phyloP scores from a whole-genome alignment of 2,888 invertebrate species.

The Brachylomia viminalis region DNA sequence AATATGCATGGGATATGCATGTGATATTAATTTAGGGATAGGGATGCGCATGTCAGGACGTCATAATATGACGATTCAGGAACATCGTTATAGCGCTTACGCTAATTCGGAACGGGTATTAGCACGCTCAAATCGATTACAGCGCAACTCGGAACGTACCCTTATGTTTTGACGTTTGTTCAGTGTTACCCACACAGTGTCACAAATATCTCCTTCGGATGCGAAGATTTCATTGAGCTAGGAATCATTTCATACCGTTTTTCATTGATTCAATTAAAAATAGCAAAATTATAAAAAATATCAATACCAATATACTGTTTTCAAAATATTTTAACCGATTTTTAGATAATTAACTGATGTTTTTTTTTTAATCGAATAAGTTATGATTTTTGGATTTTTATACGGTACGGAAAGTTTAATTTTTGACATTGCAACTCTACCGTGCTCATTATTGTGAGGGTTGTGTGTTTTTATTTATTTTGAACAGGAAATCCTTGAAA shows the following conservation, averaged over 20 bases:
- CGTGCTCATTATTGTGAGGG: slow-evolving; percentile 37
- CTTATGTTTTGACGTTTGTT: neutral
- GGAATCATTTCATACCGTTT: accelerated
- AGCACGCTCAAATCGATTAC: too few species aligned
- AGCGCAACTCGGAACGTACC: too few species aligned
- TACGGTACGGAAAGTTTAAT: neutral
- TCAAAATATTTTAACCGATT: neutral
- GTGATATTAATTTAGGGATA: too few species aligned
- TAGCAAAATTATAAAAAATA: neutral
- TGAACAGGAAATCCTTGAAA: slow-evolving; percentile 69
- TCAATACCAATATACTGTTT: neutral
- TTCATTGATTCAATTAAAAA: neutral
- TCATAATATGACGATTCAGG: too few species aligned
- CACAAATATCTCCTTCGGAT: neutral
- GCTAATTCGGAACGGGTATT: too few species aligned
- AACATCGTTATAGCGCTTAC: too few species aligned
- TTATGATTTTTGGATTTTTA: neutral
- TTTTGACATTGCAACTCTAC: slow-evolving; percentile 32
- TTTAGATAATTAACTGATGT: too few species aligned
- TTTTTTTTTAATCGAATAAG: neutral
- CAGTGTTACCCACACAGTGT: neutral
- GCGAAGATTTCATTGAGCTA: too few species aligned
- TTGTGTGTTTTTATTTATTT: slow-evolving; percentile 70
- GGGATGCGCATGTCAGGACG: too few species aligned
- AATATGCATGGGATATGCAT: too few species aligned